phyloP scores from a whole-genome alignment of 2,888 invertebrate species.

The Lepidochrysops patricia region DNA sequence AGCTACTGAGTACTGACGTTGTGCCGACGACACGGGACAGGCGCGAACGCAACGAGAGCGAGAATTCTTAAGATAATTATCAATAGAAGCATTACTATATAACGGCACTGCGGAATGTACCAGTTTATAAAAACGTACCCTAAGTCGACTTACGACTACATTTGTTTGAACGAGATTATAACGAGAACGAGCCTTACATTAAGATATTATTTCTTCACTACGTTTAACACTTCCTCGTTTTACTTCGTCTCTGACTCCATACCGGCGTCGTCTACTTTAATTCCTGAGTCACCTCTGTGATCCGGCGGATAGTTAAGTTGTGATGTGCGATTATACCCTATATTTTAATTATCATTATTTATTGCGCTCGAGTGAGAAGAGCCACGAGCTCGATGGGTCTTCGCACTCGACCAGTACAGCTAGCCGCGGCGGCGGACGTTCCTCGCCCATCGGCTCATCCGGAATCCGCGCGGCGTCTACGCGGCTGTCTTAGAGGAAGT shows the following conservation, averaged over 20 bases:
- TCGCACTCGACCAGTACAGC: slow-evolving; percentile 46
- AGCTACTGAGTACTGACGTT: too few species aligned
- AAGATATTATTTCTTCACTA: slow-evolving; percentile 46
- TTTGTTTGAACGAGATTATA: slow-evolving; percentile 64
- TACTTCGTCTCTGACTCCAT: slow-evolving; percentile 43
- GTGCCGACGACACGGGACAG: neutral
- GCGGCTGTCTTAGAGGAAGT: slow-evolving; percentile 71
- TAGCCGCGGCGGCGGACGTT: slow-evolving; percentile 47
- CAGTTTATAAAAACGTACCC: slow-evolving; percentile 68
- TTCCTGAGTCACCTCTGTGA: slow-evolving; percentile 43
- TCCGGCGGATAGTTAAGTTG: slow-evolving; percentile 69
- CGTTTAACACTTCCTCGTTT: slow-evolving; percentile 46
- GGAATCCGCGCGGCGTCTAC: slow-evolving; percentile 64
- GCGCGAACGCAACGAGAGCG: slow-evolving; percentile 15
- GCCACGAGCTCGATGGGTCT: slow-evolving; percentile 67
- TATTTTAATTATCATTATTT: slow-evolving; percentile 40
- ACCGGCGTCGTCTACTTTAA: slow-evolving; percentile 56
- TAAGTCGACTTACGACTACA: slow-evolving; percentile 59
- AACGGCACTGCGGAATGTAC: slow-evolving; percentile 72
- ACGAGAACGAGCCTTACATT: slow-evolving; percentile 37
- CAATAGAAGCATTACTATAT: slow-evolving; percentile 58
- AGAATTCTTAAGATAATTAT: slow-evolving; percentile 48
- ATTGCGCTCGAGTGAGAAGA: slow-evolving; percentile 55
- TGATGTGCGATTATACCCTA: slow-evolving; percentile 68
- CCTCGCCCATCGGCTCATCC: slow-evolving; percentile 23